Evolutionary conservation across 2,888 invertebrate species (phyloP).

Genomic region (Drosophila kuntzei): DNA sequence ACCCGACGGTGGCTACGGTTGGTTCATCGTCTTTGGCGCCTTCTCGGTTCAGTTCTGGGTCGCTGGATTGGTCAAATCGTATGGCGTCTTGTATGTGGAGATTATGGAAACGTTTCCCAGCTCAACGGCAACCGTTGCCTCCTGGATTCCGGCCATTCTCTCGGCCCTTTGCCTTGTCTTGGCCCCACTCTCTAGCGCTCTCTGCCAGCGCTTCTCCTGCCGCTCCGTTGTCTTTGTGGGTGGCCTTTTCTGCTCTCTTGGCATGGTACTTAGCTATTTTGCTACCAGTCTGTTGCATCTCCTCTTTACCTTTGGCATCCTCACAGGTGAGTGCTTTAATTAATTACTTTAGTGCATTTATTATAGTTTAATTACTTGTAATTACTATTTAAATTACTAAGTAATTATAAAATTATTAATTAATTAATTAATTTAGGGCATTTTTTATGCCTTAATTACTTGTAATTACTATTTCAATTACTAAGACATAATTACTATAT

Average conservation of each 20-base stretch:
- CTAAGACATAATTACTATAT: too few species aligned
- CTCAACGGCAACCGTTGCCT: constrained; percentile 90
- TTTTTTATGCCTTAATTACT: background rate
- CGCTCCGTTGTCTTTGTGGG: constrained; percentile 90
- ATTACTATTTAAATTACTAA: too few species aligned
- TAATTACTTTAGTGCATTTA: background rate
- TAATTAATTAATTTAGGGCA: too few species aligned
- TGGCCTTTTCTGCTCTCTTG: constrained; percentile 90
- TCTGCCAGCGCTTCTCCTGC: constrained; percentile 90
- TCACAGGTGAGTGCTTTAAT: constrained; percentile 87
- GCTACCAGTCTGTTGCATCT: constrained; percentile 90
- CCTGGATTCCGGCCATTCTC: constrained; percentile 92
- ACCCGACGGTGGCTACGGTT: constrained; percentile 91
- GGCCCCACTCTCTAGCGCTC: constrained; percentile 91
- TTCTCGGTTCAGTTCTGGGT: constrained; percentile 94
- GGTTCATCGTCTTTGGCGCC: constrained; percentile 91
- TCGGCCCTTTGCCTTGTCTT: constrained; percentile 91
- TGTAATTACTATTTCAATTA: too few species aligned
- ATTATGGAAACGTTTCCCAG: constrained; percentile 92
- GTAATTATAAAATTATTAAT: too few species aligned
- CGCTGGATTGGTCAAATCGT: constrained; percentile 92
- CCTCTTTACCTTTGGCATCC: constrained; percentile 90
- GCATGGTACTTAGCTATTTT: constrained; percentile 90
- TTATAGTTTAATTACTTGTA: background rate
- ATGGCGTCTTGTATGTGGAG: constrained; percentile 92